Conservation (phyloP, 2,797 vertebrate species). For the Brachyalestes nurse region DNA sequence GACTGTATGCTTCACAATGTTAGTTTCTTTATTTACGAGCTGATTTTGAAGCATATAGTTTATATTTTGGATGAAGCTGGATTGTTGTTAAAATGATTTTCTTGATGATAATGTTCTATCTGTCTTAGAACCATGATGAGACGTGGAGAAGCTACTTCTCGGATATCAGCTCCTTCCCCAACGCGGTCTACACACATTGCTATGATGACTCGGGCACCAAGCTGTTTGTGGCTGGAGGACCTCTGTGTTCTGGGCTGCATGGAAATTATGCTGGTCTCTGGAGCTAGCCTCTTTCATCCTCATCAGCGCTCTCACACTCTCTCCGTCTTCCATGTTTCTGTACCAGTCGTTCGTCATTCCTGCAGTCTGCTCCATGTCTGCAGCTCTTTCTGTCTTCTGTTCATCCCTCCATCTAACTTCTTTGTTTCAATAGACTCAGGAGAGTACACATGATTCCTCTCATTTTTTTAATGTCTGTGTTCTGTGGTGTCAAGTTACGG, state of each 20-base stretch:
- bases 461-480: conserved; percentile 13
- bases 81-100: background rate
- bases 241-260: conserved; percentile 95
- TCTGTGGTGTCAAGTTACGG: background rate
- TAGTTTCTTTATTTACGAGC: no score
- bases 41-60: no score
- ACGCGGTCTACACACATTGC: conserved; percentile 99
- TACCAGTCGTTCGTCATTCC: background rate
- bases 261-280: conserved; percentile 98
- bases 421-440: conserved; percentile 68
- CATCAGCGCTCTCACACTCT: conserved; percentile 12
- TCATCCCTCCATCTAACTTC: conserved; percentile 52
- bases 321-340: background rate
- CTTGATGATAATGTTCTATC: background rate
- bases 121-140: conserved; percentile 92
- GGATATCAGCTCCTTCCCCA: conserved; percentile 94
- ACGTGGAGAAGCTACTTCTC: conserved; percentile 99
- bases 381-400: conserved; percentile 40
- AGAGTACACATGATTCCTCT: conserved; percentile 63
- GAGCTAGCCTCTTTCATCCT: conserved; percentile 82
- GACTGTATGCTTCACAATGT: no score
- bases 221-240: conserved; percentile 97
- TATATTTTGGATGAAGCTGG: background rate
- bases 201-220: conserved; percentile 97
- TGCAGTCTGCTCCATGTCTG: conserved; percentile 17